These are phyloP conservation scores for Lucilia sericata DNA, from an alignment of 1,140 invertebrate genomes.

Conservation along the genomic window DNA sequence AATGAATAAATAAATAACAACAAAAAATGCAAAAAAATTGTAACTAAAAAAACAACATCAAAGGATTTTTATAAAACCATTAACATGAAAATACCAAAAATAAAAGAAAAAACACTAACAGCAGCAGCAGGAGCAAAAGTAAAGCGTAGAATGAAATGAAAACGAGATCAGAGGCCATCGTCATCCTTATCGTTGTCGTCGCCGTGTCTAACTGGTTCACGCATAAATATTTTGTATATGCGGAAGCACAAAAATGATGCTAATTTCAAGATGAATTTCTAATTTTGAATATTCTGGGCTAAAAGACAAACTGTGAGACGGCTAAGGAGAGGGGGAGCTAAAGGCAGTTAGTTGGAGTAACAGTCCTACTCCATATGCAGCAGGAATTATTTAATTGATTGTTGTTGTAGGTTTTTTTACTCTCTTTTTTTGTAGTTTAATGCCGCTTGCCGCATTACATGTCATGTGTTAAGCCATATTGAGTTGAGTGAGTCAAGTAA, in stretches of 20 bases:
- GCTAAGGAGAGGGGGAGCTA: too few relatives aligned
- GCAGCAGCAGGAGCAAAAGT: not conserved
- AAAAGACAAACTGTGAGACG: not conserved
- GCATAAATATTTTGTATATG: slow-evolving; percentile 12
- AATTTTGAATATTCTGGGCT: not conserved
- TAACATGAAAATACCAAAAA: not conserved
- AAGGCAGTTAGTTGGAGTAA: too few relatives aligned
- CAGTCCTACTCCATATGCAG: not conserved
- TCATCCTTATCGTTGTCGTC: not conserved
- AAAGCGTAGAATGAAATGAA: not conserved
- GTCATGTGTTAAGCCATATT: not conserved
- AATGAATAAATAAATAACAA: slow-evolving; percentile 3
- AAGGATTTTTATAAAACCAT: slow-evolving; percentile 29
- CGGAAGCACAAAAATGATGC: slow-evolving; percentile 29
- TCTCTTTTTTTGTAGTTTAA: too few relatives aligned
- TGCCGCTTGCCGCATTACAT: not conserved
- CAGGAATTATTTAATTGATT: slow-evolving; percentile 1
- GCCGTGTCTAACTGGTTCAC: slow-evolving; percentile 30
- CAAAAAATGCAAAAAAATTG: not conserved
- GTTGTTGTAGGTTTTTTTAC: not conserved
- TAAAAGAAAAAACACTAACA: too few relatives aligned
- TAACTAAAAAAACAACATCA: slow-evolving; percentile 31
- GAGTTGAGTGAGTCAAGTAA: not conserved
- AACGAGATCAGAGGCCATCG: not conserved
- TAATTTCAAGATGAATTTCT: slow-evolving; percentile 19